phyloP scores from a whole-genome alignment of 2,797 vertebrate species.

The Jordanella pulchra region DNA sequence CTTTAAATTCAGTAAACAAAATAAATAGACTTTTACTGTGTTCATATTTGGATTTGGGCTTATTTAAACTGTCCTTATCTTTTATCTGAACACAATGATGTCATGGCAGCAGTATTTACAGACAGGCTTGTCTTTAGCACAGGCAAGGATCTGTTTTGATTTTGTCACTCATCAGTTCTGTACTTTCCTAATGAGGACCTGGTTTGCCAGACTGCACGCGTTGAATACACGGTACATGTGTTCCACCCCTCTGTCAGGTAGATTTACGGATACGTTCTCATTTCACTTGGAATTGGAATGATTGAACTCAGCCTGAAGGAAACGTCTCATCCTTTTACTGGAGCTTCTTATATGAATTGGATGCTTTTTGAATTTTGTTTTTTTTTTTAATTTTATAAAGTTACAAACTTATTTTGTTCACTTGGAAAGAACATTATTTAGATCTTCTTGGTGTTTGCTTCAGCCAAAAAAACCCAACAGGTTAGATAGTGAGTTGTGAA shows the following conservation, averaged over 20 bases:
- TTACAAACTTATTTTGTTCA: neutral
- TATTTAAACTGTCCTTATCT: neutral
- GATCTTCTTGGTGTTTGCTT: conserved; percentile 21
- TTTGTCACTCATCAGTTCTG: conserved; percentile 32
- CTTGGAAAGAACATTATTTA: conserved; percentile 30
- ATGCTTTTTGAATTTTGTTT: conserved; percentile 6
- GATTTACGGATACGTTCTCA: conserved; percentile 42
- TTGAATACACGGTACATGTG: conserved; percentile 26
- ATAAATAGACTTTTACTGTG: neutral
- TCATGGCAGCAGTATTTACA: conserved; percentile 3
- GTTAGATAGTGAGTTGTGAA: conserved; percentile 35
- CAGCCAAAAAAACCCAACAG: conserved; percentile 38
- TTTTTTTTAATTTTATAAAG: conserved; percentile 5
- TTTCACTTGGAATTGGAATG: conserved; percentile 53
- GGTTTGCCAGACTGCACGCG: conserved; percentile 39
- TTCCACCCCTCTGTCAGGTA: conserved; percentile 49
- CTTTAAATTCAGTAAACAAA: neutral
- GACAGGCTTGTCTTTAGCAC: conserved; percentile 10
- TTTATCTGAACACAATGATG: neutral
- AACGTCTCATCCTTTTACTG: conserved; percentile 36
- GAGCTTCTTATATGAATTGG: conserved; percentile 9
- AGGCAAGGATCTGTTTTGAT: conserved; percentile 31
- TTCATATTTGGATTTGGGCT: neutral
- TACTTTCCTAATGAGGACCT: conserved; percentile 24
- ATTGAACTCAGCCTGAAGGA: conserved; percentile 49